Evolutionary conservation across 2,888 invertebrate species (phyloP).

Genomic region (Cryptocephalus moraei): DNA sequence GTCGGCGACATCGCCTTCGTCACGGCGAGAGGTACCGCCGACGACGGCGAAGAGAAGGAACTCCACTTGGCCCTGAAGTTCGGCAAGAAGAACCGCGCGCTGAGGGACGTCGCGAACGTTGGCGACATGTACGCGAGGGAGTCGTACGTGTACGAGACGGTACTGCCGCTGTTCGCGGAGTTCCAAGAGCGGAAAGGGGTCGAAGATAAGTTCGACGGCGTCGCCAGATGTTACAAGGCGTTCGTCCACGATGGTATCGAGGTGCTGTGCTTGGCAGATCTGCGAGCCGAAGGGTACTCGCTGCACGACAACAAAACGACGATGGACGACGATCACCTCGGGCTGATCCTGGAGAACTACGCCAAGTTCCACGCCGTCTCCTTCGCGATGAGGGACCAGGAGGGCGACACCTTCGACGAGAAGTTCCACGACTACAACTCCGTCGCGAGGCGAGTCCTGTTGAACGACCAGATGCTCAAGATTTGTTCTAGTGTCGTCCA

Average conservation of each 20-base stretch:
- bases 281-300: conserved; percentile 8
- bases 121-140: conserved; percentile 6
- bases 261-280: conserved; percentile 8
- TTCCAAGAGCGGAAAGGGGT: conserved; percentile 6
- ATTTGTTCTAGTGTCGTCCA: not conserved
- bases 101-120: not conserved
- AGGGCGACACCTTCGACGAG: conserved; percentile 3
- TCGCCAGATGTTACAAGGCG: conserved; percentile 9
- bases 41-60: not conserved
- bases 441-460: not conserved
- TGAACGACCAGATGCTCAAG: not conserved
- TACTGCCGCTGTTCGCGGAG: conserved; percentile 6
- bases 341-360: conserved; percentile 6
- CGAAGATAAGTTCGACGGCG: not conserved
- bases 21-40: conserved; percentile 4
- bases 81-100: conserved; percentile 3
- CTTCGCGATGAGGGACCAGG: conserved; percentile 8
- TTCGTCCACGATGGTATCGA: conserved; percentile 3
- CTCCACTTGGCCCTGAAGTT: conserved; percentile 10
- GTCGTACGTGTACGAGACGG: conserved; percentile 6
- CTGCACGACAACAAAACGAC: conserved; percentile 3
- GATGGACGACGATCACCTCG: conserved; percentile 7
- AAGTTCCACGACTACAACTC: not conserved
- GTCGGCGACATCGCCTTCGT: conserved; percentile 11
- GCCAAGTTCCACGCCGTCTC: conserved; percentile 14